Percentiles rank a stretch among this genome's conserved stretches.
Conservation (phyloP, 2,797 vertebrate species). For the Sebastes kiyomatsui region DNA sequence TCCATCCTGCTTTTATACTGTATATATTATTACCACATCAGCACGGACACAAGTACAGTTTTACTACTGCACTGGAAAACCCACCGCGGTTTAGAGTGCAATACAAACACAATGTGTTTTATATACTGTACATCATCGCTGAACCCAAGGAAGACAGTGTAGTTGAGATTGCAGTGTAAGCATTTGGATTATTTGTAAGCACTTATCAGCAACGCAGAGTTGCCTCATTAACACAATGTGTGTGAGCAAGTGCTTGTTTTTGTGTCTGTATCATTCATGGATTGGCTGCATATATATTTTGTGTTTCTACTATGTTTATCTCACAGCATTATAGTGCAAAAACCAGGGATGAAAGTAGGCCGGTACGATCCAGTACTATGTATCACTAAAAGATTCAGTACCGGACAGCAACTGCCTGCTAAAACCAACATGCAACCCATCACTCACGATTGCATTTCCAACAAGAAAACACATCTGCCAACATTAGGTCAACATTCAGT, state of each 20-base stretch:
- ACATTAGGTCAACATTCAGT: too few species aligned
- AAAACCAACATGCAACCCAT: too few species aligned
- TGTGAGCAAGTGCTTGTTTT: not conserved
- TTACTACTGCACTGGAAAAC: conserved; percentile 11
- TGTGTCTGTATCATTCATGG: not conserved
- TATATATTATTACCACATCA: conserved; percentile 30
- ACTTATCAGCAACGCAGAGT: not conserved
- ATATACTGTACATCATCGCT: not conserved
- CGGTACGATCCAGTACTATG: too few species aligned
- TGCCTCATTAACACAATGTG: conserved; percentile 1
- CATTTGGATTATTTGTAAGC: not conserved
- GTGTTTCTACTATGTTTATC: not conserved
- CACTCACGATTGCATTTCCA: too few species aligned
- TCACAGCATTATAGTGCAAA: not conserved
- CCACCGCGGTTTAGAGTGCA: conserved; percentile 8
- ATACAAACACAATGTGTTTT: conserved; percentile 8
- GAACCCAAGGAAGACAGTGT: not conserved
- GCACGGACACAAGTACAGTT: conserved; percentile 1
- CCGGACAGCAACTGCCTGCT: too few species aligned
- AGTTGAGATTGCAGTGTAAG: not conserved
- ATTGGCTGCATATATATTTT: not conserved
- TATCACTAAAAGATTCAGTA: too few species aligned
- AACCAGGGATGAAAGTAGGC: not conserved
- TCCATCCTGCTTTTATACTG: conserved; percentile 1
- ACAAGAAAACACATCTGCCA: too few species aligned